These are phyloP conservation scores for Enteromius paludinosus DNA, from an alignment of 2,797 vertebrate genomes.

Conservation along the genomic window DNA sequence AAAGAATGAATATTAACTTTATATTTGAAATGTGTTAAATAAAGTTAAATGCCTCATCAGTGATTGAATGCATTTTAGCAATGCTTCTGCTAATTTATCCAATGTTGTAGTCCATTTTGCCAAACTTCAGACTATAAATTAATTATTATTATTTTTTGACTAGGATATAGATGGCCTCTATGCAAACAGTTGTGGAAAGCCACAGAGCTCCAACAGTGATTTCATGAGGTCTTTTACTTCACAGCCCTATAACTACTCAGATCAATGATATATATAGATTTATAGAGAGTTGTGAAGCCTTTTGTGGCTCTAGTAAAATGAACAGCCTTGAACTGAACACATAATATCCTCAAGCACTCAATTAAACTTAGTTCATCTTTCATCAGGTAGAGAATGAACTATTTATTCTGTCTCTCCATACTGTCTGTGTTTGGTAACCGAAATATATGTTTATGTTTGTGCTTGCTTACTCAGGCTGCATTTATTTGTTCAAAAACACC, in stretches of 20 bases:
- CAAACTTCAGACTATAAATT: background rate
- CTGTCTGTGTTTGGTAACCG: background rate
- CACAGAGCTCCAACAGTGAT: background rate
- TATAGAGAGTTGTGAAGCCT: background rate
- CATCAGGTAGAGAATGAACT: background rate
- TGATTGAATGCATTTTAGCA: background rate
- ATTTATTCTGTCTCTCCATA: background rate
- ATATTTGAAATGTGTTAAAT: background rate
- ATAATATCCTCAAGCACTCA: constrained; percentile 11
- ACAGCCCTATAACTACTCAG: background rate
- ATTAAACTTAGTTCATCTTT: constrained; percentile 17
- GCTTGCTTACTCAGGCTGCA: background rate
- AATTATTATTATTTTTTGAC: background rate
- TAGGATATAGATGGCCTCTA: background rate
- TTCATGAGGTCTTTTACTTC: background rate
- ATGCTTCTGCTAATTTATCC: background rate
- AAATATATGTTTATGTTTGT: background rate
- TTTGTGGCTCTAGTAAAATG: background rate
- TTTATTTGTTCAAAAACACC: background rate
- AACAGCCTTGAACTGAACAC: background rate
- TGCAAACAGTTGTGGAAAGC: background rate
- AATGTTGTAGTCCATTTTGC: background rate
- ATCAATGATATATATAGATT: constrained; percentile 12
- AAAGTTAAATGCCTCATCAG: background rate
- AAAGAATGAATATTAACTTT: background rate